A percentile compares a stretch with the other conserved stretches of the same genome.
These are phyloP conservation scores for Ostrea edulis DNA, from an alignment of 1,140 invertebrate genomes.

Conservation along the genomic window DNA sequence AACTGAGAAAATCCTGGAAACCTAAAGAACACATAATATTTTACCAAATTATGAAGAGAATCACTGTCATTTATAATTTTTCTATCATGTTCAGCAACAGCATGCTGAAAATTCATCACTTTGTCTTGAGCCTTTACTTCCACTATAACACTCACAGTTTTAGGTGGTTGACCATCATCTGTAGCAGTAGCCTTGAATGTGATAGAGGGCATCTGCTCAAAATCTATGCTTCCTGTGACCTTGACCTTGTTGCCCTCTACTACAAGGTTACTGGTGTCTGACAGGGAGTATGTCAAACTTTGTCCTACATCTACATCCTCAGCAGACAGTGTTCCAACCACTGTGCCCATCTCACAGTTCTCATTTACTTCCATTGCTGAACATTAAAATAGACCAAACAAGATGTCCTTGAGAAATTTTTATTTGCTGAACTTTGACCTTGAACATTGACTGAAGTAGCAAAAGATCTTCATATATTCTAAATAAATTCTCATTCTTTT, in stretches of 20 bases:
- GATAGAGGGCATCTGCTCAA: slow-evolving; percentile 52
- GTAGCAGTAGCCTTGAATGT: slow-evolving; percentile 55
- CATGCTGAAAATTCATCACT: not conserved
- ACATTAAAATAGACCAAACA: not conserved
- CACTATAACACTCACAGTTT: slow-evolving; percentile 51
- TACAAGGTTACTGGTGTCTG: slow-evolving; percentile 48
- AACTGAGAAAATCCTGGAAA: slow-evolving; percentile 52
- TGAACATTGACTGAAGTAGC: too few relatives aligned
- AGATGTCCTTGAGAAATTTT: not conserved
- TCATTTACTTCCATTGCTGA: slow-evolving; percentile 59
- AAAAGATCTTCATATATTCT: too few relatives aligned
- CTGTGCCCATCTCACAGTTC: slow-evolving; percentile 57
- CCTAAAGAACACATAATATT: slow-evolving; percentile 30
- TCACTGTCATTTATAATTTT: too few relatives aligned
- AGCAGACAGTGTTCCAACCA: slow-evolving; percentile 60
- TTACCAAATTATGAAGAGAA: not conserved
- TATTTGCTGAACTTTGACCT: too few relatives aligned
- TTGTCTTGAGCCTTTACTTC: not conserved
- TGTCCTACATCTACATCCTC: slow-evolving; percentile 60
- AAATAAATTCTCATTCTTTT: too few relatives aligned
- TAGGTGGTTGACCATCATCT: slow-evolving; percentile 59
- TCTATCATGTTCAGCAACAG: not conserved
- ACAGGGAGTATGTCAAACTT: slow-evolving; percentile 56
- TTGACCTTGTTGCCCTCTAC: slow-evolving; percentile 51
- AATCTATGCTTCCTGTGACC: slow-evolving; percentile 62